Base-by-base conservation (phyloP, 2,888 invertebrate species). In the Aphodius granarius region DNA sequence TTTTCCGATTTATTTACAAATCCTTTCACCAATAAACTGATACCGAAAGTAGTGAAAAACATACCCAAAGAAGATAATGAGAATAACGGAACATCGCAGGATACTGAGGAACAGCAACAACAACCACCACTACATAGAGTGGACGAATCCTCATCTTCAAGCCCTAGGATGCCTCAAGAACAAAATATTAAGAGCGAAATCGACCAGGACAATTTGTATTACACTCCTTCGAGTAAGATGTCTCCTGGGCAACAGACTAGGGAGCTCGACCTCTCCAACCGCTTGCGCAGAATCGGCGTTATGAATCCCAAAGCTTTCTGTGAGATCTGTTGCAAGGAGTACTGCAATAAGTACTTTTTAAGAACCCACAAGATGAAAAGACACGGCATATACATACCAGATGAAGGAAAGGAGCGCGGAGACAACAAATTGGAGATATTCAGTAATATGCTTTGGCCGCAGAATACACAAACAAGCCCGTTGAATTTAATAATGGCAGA, bases 331-430 rank as follows among this genome's bases (percentile, higher is more conserved):
- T 94, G 95, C 87, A 96, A 96, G 85, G 96, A 97, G 86, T 97
- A 97, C 85, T 96, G 95, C 86, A 97, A 96, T 85, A 96, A 96
- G 86, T 97, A 97, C 85, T 97, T 97, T 84, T 89, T 98, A 66
- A 91, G 95, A 73, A 95, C 96, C 71, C 98, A 98, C 87, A 96
- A 97, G 84, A 93, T 95, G 88, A 95, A 97, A 85, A 91, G 95
- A n/a, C 98, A 98, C 86, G 97, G 97, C 0, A 93, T 97, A 62
- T 90, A 90, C 78, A 87, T 92, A 74, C 90, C 91, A 0, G 89
- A 92, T 85, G 91, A 94, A 81, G 82, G 89, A 5, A 88, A 88
- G 75, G 87, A 87, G 16, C 87, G 84, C 79, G 43, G 43, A 13
- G 86, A 87, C 73, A 78, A 79, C 22, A 85, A 84, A 78, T 73